Percentiles rank a stretch among this genome's conserved stretches.
Conservation (phyloP, 2,797 vertebrate species). For the Argya squamiceps region DNA sequence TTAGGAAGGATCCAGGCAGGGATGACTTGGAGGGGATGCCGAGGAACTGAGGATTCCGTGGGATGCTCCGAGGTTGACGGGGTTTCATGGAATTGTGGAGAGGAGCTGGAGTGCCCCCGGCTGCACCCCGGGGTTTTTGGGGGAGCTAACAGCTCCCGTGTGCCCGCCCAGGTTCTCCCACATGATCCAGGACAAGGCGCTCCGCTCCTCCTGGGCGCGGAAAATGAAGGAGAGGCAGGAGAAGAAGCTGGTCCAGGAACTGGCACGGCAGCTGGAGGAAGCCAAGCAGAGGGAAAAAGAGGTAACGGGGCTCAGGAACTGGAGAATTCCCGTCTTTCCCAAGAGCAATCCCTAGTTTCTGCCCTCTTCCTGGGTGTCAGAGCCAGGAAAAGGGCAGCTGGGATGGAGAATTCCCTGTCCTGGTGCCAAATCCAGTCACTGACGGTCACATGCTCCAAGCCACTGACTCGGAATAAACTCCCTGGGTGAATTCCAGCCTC, state of each 20-base stretch:
- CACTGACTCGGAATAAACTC: neutral
- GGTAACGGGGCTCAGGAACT: constrained; percentile 54
- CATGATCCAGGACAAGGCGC: constrained; percentile 86
- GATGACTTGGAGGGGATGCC: neutral
- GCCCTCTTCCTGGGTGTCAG: rapidly evolving
- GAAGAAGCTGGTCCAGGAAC: constrained; percentile 80
- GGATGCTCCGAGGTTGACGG: neutral
- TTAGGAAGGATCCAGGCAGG: rapidly evolving
- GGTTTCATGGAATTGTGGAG: neutral
- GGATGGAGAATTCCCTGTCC: neutral
- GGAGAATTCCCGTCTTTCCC: neutral
- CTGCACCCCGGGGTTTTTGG: neutral
- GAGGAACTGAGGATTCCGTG: neutral
- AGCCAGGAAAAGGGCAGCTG: neutral
- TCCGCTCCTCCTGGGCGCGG: constrained; percentile 87
- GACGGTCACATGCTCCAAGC: rapidly evolving
- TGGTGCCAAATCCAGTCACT: neutral
- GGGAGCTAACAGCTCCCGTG: rapidly evolving
- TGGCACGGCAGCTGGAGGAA: constrained; percentile 83
- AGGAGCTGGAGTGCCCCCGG: too few relatives aligned
- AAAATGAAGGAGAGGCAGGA: constrained; percentile 90
- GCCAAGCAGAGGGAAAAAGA: constrained; percentile 82
- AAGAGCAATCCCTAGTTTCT: rapidly evolving
- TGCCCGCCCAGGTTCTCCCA: constrained; percentile 85
- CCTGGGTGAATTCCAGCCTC: neutral